These are phyloP conservation scores for Cryptus viduatorius DNA, from an alignment of 2,888 invertebrate genomes.

Conservation along the genomic window DNA sequence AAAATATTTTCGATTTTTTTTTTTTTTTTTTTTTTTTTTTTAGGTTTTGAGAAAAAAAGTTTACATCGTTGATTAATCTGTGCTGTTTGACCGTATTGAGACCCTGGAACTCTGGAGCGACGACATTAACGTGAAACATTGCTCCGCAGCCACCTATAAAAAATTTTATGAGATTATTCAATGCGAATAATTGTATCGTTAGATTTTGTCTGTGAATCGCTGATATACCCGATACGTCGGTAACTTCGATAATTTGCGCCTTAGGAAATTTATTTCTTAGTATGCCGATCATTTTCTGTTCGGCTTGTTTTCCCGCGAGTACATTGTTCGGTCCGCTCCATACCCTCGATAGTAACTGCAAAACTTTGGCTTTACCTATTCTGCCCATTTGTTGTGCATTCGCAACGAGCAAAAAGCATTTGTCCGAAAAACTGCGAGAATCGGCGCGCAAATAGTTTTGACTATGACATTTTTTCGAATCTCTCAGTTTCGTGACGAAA, in stretches of 20 bases:
- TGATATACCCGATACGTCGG: conserved; percentile 88
- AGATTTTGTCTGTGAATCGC: conserved; percentile 26
- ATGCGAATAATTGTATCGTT: background rate
- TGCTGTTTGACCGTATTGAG: conserved; percentile 91
- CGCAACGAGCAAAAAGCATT: background rate
- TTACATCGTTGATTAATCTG: conserved; percentile 89
- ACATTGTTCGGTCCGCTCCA: conserved; percentile 82
- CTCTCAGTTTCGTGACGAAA: background rate
- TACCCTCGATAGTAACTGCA: conserved; percentile 83
- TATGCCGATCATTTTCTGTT: conserved; percentile 84
- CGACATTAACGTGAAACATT: conserved; percentile 91
- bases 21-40: background rate
- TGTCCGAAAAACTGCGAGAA: background rate
- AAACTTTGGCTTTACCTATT: conserved; percentile 81
- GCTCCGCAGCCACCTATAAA: conserved; percentile 91
- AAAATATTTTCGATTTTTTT: background rate
- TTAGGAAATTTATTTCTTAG: conserved; percentile 87
- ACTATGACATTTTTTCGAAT: background rate
- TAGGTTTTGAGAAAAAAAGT: background rate
- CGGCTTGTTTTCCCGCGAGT: conserved; percentile 81
- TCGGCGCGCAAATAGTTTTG: background rate
- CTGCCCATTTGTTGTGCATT: conserved; percentile 72
- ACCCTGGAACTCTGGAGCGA: conserved; percentile 90
- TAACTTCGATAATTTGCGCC: conserved; percentile 88
- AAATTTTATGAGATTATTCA: conserved; percentile 16